Evolutionary conservation across 1,140 invertebrate species (phyloP).

Genomic region (Bombus pascuorum): DNA sequence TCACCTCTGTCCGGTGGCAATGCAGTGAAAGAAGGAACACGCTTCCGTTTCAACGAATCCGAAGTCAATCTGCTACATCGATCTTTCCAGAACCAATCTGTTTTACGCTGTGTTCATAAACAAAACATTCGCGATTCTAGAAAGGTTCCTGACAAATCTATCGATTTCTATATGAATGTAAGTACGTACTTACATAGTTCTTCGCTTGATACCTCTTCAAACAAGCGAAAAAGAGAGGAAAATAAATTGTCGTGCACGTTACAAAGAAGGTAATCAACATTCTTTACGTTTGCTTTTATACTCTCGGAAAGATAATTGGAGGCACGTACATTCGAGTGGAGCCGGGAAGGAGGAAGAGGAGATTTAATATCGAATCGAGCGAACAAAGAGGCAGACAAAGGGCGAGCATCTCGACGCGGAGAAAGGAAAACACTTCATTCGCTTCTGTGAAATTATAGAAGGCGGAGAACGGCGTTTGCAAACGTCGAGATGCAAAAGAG

Average conservation of each 20-base stretch:
- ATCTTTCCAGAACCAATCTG: neutral
- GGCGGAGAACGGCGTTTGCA: slow-evolving; percentile 27
- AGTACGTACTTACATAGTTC: neutral
- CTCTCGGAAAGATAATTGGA: slow-evolving; percentile 1
- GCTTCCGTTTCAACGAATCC: slow-evolving; percentile 28
- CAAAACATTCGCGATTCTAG: neutral
- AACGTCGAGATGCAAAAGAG: slow-evolving; percentile 44
- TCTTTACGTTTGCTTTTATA: neutral
- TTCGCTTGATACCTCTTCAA: neutral
- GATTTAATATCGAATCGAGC: neutral
- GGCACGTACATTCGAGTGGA: neutral
- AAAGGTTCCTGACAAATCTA: neutral
- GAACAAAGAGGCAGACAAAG: slow-evolving; percentile 37
- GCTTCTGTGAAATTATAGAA: slow-evolving; percentile 38
- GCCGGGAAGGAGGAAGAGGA: neutral
- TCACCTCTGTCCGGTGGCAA: slow-evolving; percentile 54
- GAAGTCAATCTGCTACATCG: neutral
- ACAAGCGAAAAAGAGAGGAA: neutral
- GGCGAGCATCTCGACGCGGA: slow-evolving; percentile 31
- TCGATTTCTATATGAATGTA: neutral
- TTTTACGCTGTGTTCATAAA: neutral
- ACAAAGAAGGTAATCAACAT: slow-evolving; percentile 1
- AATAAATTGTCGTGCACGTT: neutral
- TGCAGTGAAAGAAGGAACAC: slow-evolving; percentile 32
- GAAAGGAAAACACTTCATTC: slow-evolving; percentile 53